These are phyloP conservation scores for Spilosoma lubricipeda DNA, from an alignment of 2,888 invertebrate species.

Conservation along the genomic window DNA sequence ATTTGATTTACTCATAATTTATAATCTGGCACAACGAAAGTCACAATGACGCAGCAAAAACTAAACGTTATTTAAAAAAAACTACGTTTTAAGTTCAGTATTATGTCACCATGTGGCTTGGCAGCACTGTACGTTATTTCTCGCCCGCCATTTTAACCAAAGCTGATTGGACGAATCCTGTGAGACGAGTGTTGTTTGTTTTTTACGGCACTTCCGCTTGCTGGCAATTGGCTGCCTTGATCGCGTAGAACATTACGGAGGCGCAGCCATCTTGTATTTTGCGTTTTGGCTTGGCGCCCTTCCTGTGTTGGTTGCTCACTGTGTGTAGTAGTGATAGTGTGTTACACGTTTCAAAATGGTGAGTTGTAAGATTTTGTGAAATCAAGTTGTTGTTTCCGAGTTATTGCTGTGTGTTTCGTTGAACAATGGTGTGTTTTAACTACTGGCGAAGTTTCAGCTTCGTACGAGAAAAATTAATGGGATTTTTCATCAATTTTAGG, in stretches of 20 bases:
- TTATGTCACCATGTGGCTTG: slow-evolving; percentile 66
- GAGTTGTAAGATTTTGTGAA: slow-evolving; percentile 84
- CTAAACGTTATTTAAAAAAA: slow-evolving; percentile 44
- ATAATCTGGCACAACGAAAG: neutral
- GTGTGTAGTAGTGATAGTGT: slow-evolving; percentile 80
- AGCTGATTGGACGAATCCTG: slow-evolving; percentile 63
- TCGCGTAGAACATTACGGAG: slow-evolving; percentile 57
- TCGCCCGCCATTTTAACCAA: slow-evolving; percentile 66
- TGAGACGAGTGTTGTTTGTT: slow-evolving; percentile 50
- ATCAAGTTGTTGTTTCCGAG: slow-evolving; percentile 62
- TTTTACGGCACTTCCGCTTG: slow-evolving; percentile 71
- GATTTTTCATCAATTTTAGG: slow-evolving; percentile 89
- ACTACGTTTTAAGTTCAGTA: slow-evolving; percentile 35
- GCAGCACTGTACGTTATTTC: slow-evolving; percentile 65
- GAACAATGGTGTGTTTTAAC: slow-evolving; percentile 70
- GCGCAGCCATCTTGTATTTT: slow-evolving; percentile 80
- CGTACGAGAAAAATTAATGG: slow-evolving; percentile 86
- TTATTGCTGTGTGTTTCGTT: slow-evolving; percentile 70
- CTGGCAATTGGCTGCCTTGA: slow-evolving; percentile 64
- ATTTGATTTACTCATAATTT: no score
- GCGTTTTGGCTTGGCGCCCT: slow-evolving; percentile 85
- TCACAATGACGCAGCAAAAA: slow-evolving; percentile 27
- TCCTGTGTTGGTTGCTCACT: slow-evolving; percentile 82
- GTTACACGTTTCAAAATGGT: slow-evolving; percentile 86
- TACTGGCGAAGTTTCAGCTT: slow-evolving; percentile 87